phyloP scores from a whole-genome alignment of 2,797 vertebrate genomes.

The Enoplosus armatus region DNA sequence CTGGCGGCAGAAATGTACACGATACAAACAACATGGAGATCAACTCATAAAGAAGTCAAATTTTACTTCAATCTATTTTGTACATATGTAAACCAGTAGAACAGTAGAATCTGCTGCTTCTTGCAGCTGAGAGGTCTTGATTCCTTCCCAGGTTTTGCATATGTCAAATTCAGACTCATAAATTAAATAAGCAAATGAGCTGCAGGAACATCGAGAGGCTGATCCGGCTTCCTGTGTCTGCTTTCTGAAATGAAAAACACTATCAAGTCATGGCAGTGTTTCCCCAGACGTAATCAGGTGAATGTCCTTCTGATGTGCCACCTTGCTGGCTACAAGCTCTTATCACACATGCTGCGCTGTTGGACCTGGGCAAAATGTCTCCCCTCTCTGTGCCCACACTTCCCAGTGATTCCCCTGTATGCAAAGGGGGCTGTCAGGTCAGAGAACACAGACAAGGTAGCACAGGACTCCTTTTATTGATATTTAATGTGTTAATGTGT shows the following conservation, averaged over 20 bases:
- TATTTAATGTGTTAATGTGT: background rate
- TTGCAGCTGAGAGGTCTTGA: background rate
- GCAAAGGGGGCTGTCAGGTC: slow-evolving; percentile 26
- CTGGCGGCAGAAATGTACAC: background rate
- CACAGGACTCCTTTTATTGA: background rate
- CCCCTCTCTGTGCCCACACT: slow-evolving; percentile 25
- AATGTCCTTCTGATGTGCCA: slow-evolving; percentile 10
- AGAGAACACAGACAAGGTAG: background rate
- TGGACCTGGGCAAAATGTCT: slow-evolving; percentile 40
- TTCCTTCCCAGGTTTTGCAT: slow-evolving; percentile 4
- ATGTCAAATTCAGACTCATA: slow-evolving; percentile 8
- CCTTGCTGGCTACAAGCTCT: slow-evolving; percentile 13
- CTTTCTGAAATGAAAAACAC: slow-evolving; percentile 12
- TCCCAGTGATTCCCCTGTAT: slow-evolving; percentile 15
- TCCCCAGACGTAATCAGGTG: slow-evolving; percentile 4
- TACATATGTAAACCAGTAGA: background rate
- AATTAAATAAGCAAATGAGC: slow-evolving; percentile 14
- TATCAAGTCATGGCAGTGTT: background rate
- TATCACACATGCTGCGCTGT: slow-evolving; percentile 11
- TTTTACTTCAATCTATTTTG: background rate
- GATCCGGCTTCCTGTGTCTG: background rate
- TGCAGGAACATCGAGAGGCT: background rate
- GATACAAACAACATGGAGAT: background rate
- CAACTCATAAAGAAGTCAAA: background rate
- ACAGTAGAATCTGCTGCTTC: background rate